Evolutionary conservation across 2,797 vertebrate species (phyloP).

Genomic region (Hyperoplus immaculatus): DNA sequence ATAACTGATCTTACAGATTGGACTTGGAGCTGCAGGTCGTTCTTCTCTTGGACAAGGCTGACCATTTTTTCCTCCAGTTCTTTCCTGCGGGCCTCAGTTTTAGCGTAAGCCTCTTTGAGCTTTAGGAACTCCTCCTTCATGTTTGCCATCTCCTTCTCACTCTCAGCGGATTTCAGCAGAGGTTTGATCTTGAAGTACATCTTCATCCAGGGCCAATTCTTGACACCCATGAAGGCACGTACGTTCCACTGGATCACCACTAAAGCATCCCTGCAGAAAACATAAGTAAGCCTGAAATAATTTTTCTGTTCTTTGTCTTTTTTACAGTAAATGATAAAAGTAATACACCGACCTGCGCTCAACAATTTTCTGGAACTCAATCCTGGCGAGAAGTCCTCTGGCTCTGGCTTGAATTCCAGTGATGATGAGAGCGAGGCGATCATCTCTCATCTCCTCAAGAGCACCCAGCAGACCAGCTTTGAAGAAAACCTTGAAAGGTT

Average conservation of each 20-base stretch:
- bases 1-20: slow-evolving; percentile 69
- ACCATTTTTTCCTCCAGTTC: slow-evolving; percentile 88
- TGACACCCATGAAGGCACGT: slow-evolving; percentile 93
- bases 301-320: too few relatives aligned
- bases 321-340: too few relatives aligned
- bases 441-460: slow-evolving; percentile 91
- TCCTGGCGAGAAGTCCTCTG: slow-evolving; percentile 85
- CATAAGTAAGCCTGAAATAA: not conserved
- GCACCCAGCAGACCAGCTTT: slow-evolving; percentile 89
- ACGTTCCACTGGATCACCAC: slow-evolving; percentile 92
- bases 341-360: slow-evolving; percentile 82
- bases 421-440: slow-evolving; percentile 86
- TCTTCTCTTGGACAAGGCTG: slow-evolving; percentile 86
- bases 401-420: slow-evolving; percentile 87
- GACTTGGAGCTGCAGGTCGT: slow-evolving; percentile 86
- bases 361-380: slow-evolving; percentile 89
- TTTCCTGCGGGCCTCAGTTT: slow-evolving; percentile 84
- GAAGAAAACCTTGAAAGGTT: slow-evolving; percentile 86
- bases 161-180: slow-evolving; percentile 89
- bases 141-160: slow-evolving; percentile 90
- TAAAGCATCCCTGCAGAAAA: slow-evolving; percentile 82
- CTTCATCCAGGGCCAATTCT: slow-evolving; percentile 96
- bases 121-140: slow-evolving; percentile 87
- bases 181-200: slow-evolving; percentile 95
- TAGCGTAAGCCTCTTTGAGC: slow-evolving; percentile 85